Evolutionary conservation across 2,797 vertebrate species (phyloP).

Genomic region (Scomberomorus guttatus): DNA sequence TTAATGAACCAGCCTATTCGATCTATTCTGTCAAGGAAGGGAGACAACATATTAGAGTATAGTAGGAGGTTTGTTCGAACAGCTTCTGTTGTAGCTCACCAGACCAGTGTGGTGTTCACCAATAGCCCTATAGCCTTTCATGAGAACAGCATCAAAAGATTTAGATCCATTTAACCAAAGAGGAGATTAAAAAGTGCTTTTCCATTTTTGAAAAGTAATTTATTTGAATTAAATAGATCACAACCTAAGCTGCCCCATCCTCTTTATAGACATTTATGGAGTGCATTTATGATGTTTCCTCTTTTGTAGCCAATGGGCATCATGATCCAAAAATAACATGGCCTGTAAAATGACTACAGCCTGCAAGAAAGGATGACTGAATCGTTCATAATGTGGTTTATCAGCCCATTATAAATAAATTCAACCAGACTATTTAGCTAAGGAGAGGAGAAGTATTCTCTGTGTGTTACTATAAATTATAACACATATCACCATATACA

Average conservation of each 20-base stretch:
- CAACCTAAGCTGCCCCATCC: conserved; percentile 70
- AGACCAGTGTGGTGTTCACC: conserved; percentile 19
- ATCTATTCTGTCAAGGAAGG: conserved; percentile 5
- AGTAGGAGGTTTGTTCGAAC: conserved; percentile 8
- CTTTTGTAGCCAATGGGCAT: conserved; percentile 48
- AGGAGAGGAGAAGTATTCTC: background rate
- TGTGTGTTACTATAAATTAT: background rate
- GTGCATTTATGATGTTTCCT: conserved; percentile 43
- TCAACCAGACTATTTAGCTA: conserved; percentile 17
- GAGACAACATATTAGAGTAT: conserved; percentile 20
- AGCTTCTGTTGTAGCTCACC: conserved; percentile 34
- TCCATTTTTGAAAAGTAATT: conserved; percentile 71
- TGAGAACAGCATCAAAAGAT: conserved; percentile 67
- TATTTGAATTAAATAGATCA: conserved; percentile 73
- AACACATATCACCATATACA: background rate
- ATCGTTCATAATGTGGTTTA: conserved; percentile 28
- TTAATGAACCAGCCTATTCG: background rate
- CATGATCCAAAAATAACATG: conserved; percentile 56
- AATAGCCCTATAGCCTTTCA: conserved; percentile 26
- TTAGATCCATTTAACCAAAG: conserved; percentile 67
- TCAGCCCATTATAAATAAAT: conserved; percentile 4
- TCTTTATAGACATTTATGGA: conserved; percentile 64
- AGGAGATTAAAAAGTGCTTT: conserved; percentile 67
- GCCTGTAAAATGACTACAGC: conserved; percentile 32
- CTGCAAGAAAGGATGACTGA: conserved; percentile 23